Evolutionary conservation across 2,888 invertebrate species (phyloP).

Genomic region (Coremacera marginata): DNA sequence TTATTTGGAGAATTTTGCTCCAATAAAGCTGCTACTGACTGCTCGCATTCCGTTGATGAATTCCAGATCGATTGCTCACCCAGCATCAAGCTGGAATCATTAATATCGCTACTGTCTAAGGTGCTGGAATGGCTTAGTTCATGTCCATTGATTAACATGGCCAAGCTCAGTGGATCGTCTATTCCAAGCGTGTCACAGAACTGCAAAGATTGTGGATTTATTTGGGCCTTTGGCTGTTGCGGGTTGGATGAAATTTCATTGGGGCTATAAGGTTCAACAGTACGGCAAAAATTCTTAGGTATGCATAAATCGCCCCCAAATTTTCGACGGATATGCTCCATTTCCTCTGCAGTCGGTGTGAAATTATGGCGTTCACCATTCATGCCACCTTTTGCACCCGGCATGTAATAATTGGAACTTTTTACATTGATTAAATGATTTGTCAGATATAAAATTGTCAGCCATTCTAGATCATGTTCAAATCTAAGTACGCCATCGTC

Average conservation of each 20-base stretch:
- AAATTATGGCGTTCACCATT: slow-evolving; percentile 72
- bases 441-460: slow-evolving; percentile 87
- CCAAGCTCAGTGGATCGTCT: slow-evolving; percentile 82
- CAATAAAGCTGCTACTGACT: neutral
- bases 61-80: slow-evolving; percentile 45
- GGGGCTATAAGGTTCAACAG: slow-evolving; percentile 76
- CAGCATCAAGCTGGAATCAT: slow-evolving; percentile 42
- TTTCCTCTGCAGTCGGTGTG: slow-evolving; percentile 80
- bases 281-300: slow-evolving; percentile 83
- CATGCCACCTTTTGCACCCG: slow-evolving; percentile 75
- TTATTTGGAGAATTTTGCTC: slow-evolving; percentile 54
- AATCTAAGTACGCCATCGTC: slow-evolving; percentile 57
- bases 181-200: slow-evolving; percentile 80
- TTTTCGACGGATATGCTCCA: slow-evolving; percentile 74
- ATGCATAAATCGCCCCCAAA: slow-evolving; percentile 79
- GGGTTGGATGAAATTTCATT: slow-evolving; percentile 59
- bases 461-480: slow-evolving; percentile 93
- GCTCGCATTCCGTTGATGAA: slow-evolving; percentile 44
- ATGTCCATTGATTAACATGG: slow-evolving; percentile 72
- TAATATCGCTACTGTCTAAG: slow-evolving; percentile 50
- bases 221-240: slow-evolving; percentile 71
- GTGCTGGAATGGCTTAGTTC: slow-evolving; percentile 59
- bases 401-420: slow-evolving; percentile 80
- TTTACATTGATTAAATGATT: slow-evolving; percentile 88
- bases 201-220: slow-evolving; percentile 78